Evolutionary conservation across 2,888 invertebrate species (phyloP).

Genomic region (Fissipunctia ypsillon): DNA sequence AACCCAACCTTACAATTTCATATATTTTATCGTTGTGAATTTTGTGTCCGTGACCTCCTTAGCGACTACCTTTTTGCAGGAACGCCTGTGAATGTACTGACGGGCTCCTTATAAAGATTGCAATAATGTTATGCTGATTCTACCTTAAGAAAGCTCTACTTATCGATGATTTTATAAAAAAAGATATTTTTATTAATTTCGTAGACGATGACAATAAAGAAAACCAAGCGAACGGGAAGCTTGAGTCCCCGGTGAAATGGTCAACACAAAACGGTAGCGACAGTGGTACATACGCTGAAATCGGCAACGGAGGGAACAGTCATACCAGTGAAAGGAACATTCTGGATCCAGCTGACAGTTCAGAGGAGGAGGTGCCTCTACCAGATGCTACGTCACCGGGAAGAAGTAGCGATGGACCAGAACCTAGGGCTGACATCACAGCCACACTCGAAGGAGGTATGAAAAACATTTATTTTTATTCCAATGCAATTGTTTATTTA

Average conservation of each 20-base stretch:
- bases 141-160: neutral
- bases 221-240: constrained; percentile 87
- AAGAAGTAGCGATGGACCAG: constrained; percentile 88
- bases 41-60: constrained; percentile 42
- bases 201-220: constrained; percentile 89
- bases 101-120: constrained; percentile 24
- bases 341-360: constrained; percentile 88
- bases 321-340: constrained; percentile 87
- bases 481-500: neutral
- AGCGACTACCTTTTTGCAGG: constrained; percentile 18
- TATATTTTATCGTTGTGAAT: constrained; percentile 51
- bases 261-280: constrained; percentile 88
- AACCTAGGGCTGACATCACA: constrained; percentile 87
- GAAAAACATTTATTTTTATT: constrained; percentile 6
- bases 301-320: constrained; percentile 86
- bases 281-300: constrained; percentile 89
- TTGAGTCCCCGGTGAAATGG: constrained; percentile 88
- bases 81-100: constrained; percentile 20
- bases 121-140: neutral
- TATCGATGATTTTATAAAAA: neutral
- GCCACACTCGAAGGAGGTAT: constrained; percentile 86
- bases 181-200: neutral
- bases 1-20: constrained; percentile 42
- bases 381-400: constrained; percentile 88
- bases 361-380: constrained; percentile 87